phyloP scores from a whole-genome alignment of 2,113 vertebrate species.

The Potamarius usumacintae region DNA sequence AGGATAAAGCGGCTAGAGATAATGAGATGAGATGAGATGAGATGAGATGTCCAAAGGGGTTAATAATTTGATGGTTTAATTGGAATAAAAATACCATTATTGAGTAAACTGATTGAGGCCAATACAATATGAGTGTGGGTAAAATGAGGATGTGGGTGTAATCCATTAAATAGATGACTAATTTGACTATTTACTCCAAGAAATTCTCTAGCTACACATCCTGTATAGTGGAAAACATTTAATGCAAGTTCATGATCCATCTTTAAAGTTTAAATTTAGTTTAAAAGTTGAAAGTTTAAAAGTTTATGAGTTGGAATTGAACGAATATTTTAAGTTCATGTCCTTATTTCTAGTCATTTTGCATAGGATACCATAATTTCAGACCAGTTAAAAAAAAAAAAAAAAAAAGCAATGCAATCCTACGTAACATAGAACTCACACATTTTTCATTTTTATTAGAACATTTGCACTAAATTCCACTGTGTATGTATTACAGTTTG shows the following conservation, averaged over 20 bases:
- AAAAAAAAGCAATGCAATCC: not conserved
- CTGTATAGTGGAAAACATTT: not conserved
- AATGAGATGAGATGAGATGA: no score
- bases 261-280: not conserved
- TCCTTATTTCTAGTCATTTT: not conserved
- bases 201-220: not conserved
- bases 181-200: not conserved
- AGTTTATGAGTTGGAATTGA: not conserved
- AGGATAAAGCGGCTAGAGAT: no score
- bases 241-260: not conserved
- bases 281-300: not conserved
- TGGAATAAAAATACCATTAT: slow-evolving; percentile 1
- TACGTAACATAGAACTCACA: not conserved
- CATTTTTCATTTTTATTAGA: not conserved
- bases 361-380: not conserved
- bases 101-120: not conserved
- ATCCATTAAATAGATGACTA: not conserved
- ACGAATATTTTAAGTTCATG: not conserved
- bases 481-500: not conserved
- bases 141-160: not conserved
- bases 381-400: not conserved
- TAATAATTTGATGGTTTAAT: not conserved
- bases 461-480: not conserved
- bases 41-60: not conserved
- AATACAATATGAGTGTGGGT: no score